These are phyloP conservation scores for Sinopyrophorus schimmeli DNA, from an alignment of 2,888 invertebrate species.

Conservation along the genomic window DNA sequence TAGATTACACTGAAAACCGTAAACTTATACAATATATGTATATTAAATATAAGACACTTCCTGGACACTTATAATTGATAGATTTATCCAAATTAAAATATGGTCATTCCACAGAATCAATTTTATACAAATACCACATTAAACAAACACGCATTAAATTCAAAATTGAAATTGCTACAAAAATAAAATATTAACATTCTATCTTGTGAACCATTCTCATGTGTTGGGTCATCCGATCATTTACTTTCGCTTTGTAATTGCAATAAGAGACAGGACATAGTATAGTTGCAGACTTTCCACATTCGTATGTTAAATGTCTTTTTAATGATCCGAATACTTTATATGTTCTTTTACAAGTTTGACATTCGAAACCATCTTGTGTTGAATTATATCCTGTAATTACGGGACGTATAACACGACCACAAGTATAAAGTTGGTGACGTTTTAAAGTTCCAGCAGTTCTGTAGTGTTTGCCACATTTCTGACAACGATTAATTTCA, in stretches of 20 bases:
- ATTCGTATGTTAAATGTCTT: constrained; percentile 25
- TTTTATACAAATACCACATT: too few species aligned
- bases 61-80: too few species aligned
- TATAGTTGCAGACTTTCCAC: constrained; percentile 21
- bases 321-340: constrained; percentile 21
- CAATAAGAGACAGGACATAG: constrained; percentile 19
- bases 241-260: constrained; percentile 24
- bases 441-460: constrained; percentile 31
- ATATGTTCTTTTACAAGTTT: constrained; percentile 18
- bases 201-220: constrained; percentile 26
- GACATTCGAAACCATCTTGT: constrained; percentile 17
- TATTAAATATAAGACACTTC: too few species aligned
- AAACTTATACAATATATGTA: too few species aligned
- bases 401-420: constrained; percentile 16
- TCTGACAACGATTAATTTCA: too few species aligned
- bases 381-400: constrained; percentile 24
- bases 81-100: too few species aligned
- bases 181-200: constrained; percentile 7
- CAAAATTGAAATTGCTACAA: too few species aligned
- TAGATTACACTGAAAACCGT: too few species aligned
- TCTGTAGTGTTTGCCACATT: constrained; percentile 32
- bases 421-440: constrained; percentile 40
- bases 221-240: constrained; percentile 23
- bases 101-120: too few species aligned
- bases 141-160: too few species aligned